Base-by-base conservation (phyloP, 2,888 invertebrate species). In the Polydrusus tereticollis region DNA sequence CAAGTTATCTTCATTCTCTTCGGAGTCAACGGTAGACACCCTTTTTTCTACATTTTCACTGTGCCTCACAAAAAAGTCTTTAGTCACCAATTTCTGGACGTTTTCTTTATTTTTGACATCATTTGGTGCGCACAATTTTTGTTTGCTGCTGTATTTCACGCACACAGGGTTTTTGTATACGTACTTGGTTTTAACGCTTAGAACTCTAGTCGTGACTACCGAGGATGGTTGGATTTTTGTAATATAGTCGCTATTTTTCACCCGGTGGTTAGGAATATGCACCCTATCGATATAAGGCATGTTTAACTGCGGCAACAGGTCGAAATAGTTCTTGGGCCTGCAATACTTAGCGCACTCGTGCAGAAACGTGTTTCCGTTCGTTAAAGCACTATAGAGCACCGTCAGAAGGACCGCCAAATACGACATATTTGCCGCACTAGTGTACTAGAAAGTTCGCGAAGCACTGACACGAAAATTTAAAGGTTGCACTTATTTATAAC, bases 121-220 rank as follows among this genome's bases (percentile, higher is more conserved):
- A 20, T 78, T 73, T 55, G 73, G 55, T 14, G 76, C 72, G 59
- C 80, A 79, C 62, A 79, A 78, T 41, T 76, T 69, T 63, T 81
- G 81, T 60, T 79, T 80, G 18, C 82, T 81, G 21, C 75, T 79
- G 43, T 81, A 79, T 78, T 84, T 85, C 33, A 85, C 81, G 72
- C 85, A 85, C 68, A 85, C 82, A 1, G 85, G 85, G 75, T 82
- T 84, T 70, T 78, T 82, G 65, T 80, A 82, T 2, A 85, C 79
- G 72, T 85, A 85, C 72, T 82, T 82, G 3, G 85, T 85, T 23
- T 83, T 82, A 4, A 85, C 77, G 64, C 78, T 82, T 33, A 85
- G 76, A 47, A 84, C 83, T 78, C 82, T 85, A 2, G 85, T 85
- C n/a, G 83, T 81, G 12, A 79, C 58, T 41, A 81, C 82, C 14